Percentiles rank a stretch among this genome's conserved stretches.
Evolutionary conservation across 1,140 invertebrate genomes (phyloP).

Genomic region (Zaprionus camerounensis): DNA sequence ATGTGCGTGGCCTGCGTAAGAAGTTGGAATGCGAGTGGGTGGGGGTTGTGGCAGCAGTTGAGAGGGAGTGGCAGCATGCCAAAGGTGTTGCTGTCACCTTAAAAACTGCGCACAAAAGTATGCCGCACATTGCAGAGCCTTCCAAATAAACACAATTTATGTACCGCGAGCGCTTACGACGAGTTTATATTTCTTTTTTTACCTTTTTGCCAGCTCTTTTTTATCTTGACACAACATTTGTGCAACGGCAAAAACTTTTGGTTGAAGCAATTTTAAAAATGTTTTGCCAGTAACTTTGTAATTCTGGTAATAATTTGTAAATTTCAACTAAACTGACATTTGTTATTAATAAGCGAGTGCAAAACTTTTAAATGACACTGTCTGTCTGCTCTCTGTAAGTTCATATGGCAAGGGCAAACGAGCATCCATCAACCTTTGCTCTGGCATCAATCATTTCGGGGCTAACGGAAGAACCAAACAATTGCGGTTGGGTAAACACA

Average conservation of each 20-base stretch:
- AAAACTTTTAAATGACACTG: slow-evolving; percentile 59
- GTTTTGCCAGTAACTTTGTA: slow-evolving; percentile 45
- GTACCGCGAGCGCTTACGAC: slow-evolving; percentile 32
- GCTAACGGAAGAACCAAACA: slow-evolving; percentile 28
- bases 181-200: slow-evolving; percentile 16
- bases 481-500: slow-evolving; percentile 43
- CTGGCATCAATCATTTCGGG: slow-evolving; percentile 62
- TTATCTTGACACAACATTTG: slow-evolving; percentile 68
- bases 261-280: slow-evolving; percentile 76
- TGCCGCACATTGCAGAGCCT: slow-evolving; percentile 52
- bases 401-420: slow-evolving; percentile 29
- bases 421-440: slow-evolving; percentile 62
- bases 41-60: too few species aligned
- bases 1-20: slow-evolving; percentile 44
- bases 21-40: slow-evolving; percentile 4
- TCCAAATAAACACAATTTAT: slow-evolving; percentile 78
- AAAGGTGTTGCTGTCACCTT: slow-evolving; percentile 61
- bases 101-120: slow-evolving; percentile 72
- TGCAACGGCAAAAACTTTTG: slow-evolving; percentile 59
- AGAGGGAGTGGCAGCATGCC: not conserved
- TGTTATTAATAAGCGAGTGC: slow-evolving; percentile 65
- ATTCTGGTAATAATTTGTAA: slow-evolving; percentile 60
- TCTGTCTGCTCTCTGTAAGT: slow-evolving; percentile 5
- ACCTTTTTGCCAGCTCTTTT: slow-evolving; percentile 11
- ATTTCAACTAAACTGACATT: slow-evolving; percentile 56